Evolutionary conservation across 1,140 invertebrate species (phyloP).

Genomic region (Drosophila pseudoobscura): DNA sequence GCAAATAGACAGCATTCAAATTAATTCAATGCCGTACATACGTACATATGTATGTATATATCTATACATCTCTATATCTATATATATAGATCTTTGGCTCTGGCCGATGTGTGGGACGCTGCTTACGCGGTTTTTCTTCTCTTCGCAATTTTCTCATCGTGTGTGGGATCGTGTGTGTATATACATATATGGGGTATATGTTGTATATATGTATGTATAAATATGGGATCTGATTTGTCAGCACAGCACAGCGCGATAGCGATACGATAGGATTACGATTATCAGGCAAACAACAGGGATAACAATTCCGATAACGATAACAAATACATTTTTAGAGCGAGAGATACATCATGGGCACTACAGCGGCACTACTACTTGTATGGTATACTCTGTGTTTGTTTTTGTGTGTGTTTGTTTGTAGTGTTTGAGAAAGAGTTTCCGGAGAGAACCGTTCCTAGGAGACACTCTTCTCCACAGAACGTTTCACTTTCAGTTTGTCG

Average conservation of each 20-base stretch:
- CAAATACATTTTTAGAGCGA: conserved; percentile 12
- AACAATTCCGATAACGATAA: conserved; percentile 5
- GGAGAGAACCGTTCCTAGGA: conserved; percentile 64
- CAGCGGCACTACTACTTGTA: too few species aligned
- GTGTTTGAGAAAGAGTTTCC: neutral
- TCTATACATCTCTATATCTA: neutral
- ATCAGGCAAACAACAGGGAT: conserved; percentile 7
- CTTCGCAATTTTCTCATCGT: neutral
- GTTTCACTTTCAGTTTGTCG: conserved; percentile 80
- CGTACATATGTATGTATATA: neutral
- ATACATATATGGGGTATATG: neutral
- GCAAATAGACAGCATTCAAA: conserved; percentile 79
- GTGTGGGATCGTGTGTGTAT: neutral
- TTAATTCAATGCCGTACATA: conserved; percentile 43
- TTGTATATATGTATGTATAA: too few species aligned
- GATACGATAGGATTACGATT: conserved; percentile 22
- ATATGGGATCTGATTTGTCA: conserved; percentile 4
- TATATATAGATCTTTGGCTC: conserved; percentile 27
- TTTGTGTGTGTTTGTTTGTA: neutral
- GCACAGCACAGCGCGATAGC: conserved; percentile 39
- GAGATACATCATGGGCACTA: too few species aligned
- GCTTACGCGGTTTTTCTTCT: too few species aligned
- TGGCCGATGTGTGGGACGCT: conserved; percentile 41
- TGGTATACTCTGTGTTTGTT: neutral
- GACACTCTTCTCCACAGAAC: conserved; percentile 80